Evolutionary conservation across 2,113 vertebrate genomes (phyloP).

Genomic region (Chunga burmeisteri): DNA sequence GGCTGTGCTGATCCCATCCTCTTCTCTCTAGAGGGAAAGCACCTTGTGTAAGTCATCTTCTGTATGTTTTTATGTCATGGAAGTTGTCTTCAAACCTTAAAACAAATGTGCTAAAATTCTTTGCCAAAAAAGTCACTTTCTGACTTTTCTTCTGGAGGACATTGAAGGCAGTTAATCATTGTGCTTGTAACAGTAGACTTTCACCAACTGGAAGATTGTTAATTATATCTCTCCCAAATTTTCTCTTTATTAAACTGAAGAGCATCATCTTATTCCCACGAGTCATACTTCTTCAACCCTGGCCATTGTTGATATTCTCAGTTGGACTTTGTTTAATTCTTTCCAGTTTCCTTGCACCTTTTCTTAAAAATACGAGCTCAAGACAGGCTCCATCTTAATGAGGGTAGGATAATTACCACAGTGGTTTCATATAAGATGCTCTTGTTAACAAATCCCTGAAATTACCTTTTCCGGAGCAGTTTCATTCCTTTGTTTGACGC

Average conservation of each 20-base stretch:
- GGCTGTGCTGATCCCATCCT: neutral
- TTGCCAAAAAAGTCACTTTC: neutral
- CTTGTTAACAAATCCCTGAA: neutral
- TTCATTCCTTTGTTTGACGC: neutral
- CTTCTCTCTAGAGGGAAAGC: neutral
- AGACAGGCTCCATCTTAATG: rapidly evolving
- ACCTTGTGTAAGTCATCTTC: neutral
- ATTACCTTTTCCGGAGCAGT: neutral
- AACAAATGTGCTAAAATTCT: neutral
- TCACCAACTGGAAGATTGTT: neutral
- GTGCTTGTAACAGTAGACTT: neutral
- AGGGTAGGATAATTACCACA: neutral
- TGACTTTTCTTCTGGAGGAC: neutral
- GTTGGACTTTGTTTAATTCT: neutral
- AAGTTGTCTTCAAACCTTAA: neutral
- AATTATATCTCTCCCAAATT: neutral
- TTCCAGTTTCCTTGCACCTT: neutral
- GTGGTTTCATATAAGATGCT: neutral
- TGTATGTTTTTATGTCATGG: neutral
- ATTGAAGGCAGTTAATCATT: neutral
- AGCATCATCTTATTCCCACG: neutral
- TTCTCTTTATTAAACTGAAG: neutral
- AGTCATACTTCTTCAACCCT: neutral
- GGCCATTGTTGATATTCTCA: neutral
- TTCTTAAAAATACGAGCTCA: neutral